Evolutionary conservation across 37 sponge, comb jelly and placozoan species (phyloP).

Genomic region (Hormiphora californensis): DNA sequence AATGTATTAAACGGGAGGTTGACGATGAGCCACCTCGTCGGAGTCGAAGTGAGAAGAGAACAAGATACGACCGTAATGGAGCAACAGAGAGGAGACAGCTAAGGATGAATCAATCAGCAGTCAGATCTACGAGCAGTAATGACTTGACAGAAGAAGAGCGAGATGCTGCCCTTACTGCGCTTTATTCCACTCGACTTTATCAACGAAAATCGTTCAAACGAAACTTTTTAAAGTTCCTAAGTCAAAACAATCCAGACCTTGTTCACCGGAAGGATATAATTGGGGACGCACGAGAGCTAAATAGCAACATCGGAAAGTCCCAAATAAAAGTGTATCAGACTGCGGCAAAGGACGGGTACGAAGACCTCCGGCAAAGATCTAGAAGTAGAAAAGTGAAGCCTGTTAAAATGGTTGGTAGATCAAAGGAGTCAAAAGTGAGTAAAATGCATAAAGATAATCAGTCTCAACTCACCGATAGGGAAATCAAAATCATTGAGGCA

Average conservation of each 20-base stretch:
- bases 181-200: background rate
- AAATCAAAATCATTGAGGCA: too few species aligned
- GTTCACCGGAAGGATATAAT: background rate
- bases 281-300: background rate
- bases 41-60: background rate
- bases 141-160: background rate
- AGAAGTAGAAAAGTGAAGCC: background rate
- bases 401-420: background rate
- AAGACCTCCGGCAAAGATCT: background rate
- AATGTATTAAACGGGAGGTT: background rate
- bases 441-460: background rate
- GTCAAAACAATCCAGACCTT: constrained; percentile 6
- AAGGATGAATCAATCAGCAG: background rate
- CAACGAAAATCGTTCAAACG: background rate
- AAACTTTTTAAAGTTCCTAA: background rate
- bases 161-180: background rate
- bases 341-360: background rate
- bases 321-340: background rate
- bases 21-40: background rate
- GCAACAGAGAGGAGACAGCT: background rate
- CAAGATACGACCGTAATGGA: background rate
- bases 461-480: background rate
- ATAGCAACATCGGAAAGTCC: background rate
- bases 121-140: background rate
- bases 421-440: background rate